Base-by-base conservation (phyloP, 1,140 invertebrate species). In the Tribolium castaneum region DNA sequence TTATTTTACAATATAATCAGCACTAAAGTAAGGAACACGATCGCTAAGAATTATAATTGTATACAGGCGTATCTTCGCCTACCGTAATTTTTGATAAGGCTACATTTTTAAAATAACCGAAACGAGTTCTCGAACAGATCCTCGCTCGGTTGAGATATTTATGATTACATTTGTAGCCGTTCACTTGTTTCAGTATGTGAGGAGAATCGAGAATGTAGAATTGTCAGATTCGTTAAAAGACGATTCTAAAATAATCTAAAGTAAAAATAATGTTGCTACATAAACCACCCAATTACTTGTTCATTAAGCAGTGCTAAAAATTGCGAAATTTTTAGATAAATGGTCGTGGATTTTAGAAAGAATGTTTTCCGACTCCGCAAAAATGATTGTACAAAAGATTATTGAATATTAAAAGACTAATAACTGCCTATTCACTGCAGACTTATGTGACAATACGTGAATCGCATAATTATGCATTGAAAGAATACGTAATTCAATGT, bases 151-250 rank as follows among this genome's bases (percentile, higher is more conserved):
- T 81, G 80, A 82, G 80, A 82, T 82, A 82, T 82, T 82, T 82
- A 82, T 82, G 81, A 82, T 82, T 82, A 82, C 81, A 82, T 82
- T 82, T 82, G 81, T 82, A 82, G 81, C 81, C 81, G 81, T 81
- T 82, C 81, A 82, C 80, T 82, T 82, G 81, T 82, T 82, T 82
- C 81, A 77, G 80, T 76, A 80, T 82, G 81, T 82, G 81, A 82
- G 81, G 81, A 82, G 81, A 82, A 82, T 82, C 78, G 78, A 81
- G 81, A 81, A 82, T 82, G 80, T 73, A 75, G 80, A 80, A 82
- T 82, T 82, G 81, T 82, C 81, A 81, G 80, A 81, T 82, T 76
- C 73, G 70, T 75, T 77, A 78, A 70, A 73, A 62, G 74, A 56
- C 74, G 62, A 22, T 13, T 7, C 1, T 7, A n/a, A 45, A 45